These are phyloP conservation scores for Porites lutea DNA, from an alignment of 64 coral and sea anemone genomes.

Conservation along the genomic window DNA sequence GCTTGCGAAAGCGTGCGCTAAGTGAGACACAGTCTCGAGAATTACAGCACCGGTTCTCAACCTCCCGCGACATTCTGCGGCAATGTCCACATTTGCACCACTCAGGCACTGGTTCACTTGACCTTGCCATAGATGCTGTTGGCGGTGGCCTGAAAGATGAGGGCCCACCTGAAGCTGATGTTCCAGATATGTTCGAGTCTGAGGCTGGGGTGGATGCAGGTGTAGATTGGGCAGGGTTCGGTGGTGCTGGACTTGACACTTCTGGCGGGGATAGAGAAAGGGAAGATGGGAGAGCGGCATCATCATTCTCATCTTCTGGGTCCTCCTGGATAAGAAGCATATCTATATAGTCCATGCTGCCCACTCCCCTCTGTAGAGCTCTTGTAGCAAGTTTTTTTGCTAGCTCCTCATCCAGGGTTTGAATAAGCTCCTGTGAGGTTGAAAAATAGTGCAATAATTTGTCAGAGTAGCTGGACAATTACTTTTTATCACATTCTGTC, in stretches of 20 bases:
- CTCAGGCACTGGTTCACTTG: too few species aligned
- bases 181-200: too few species aligned
- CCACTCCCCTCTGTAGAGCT: conserved; percentile 28
- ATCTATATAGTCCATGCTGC: conserved; percentile 54
- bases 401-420: conserved; percentile 48
- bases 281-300: background rate
- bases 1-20: background rate
- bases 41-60: too few species aligned
- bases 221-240: background rate
- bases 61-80: too few species aligned
- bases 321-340: conserved; percentile 18
- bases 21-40: background rate
- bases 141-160: too few species aligned
- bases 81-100: too few species aligned
- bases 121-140: too few species aligned
- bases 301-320: conserved; percentile 15
- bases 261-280: background rate
- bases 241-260: background rate
- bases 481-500: background rate
- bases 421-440: conserved; percentile 23
- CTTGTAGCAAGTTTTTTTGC: conserved; percentile 37
- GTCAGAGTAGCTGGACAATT: background rate
- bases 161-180: too few species aligned
- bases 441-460: background rate
- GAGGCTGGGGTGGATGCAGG: background rate